A percentile compares a stretch with the other conserved stretches of the same genome.
Evolutionary conservation across 2,888 invertebrate species (phyloP).

Genomic region (Caradrina kadenii): DNA sequence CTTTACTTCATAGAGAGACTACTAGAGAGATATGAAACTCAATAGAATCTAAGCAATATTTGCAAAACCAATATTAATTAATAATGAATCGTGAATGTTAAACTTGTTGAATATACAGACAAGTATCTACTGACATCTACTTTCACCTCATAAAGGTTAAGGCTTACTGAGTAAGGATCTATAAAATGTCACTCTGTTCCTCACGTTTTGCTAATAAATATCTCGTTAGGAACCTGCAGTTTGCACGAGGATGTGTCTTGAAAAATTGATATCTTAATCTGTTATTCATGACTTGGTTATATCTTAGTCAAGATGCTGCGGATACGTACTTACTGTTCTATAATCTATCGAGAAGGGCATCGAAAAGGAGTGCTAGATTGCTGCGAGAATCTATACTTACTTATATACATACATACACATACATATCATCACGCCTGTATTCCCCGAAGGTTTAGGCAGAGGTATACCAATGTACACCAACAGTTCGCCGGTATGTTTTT

Average conservation of each 20-base stretch:
- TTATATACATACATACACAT: too few relatives aligned
- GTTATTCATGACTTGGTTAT: neutral
- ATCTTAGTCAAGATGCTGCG: neutral
- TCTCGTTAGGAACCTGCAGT: constrained; percentile 26
- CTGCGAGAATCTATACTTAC: too few relatives aligned
- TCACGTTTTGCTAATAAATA: constrained; percentile 58
- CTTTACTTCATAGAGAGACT: too few relatives aligned
- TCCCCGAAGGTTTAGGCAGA: too few relatives aligned
- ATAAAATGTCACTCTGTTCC: constrained; percentile 49
- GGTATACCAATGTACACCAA: too few relatives aligned
- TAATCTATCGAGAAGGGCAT: too few relatives aligned
- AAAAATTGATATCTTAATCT: constrained; percentile 41
- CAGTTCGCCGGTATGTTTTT: too few relatives aligned
- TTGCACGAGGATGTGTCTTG: constrained; percentile 21
- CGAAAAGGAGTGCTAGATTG: too few relatives aligned
- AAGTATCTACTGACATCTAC: constrained; percentile 30
- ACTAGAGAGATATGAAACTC: neutral
- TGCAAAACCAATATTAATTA: constrained; percentile 16
- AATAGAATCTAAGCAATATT: neutral
- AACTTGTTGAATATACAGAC: constrained; percentile 52
- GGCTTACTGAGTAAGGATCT: constrained; percentile 30
- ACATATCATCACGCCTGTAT: too few relatives aligned
- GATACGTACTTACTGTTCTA: neutral
- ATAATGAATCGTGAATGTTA: constrained; percentile 49
- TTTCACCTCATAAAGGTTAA: constrained; percentile 59